Conservation (phyloP, 2,797 vertebrate species). For the Sebastes oblongus region DNA sequence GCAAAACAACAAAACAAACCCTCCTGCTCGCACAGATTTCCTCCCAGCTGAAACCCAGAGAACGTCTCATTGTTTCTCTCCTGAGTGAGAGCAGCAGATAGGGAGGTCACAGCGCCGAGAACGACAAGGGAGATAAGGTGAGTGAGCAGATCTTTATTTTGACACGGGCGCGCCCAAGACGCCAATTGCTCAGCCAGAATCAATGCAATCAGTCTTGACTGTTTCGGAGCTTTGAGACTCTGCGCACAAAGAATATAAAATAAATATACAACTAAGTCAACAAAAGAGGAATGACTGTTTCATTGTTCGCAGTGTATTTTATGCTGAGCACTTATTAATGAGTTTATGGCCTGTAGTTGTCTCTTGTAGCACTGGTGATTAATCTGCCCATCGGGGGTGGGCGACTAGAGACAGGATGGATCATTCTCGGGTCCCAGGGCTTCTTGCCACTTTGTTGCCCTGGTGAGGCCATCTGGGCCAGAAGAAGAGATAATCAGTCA, state of each 20-base stretch:
- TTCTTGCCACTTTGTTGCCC: constrained; percentile 43
- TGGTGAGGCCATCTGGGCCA: constrained; percentile 54
- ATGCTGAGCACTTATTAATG: constrained; percentile 46
- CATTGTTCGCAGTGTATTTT: constrained; percentile 26
- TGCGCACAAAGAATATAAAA: constrained; percentile 4
- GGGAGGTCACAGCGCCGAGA: constrained; percentile 33
- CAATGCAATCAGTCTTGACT: constrained; percentile 11
- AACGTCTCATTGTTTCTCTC: constrained; percentile 51
- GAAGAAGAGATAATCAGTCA: constrained; percentile 60
- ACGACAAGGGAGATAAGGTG: constrained; percentile 16
- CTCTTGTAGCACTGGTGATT: constrained; percentile 47
- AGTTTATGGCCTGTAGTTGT: constrained; percentile 45
- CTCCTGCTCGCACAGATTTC: constrained; percentile 50
- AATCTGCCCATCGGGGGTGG: constrained; percentile 47
- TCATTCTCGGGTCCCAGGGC: constrained; percentile 23
- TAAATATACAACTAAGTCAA: constrained; percentile 8
- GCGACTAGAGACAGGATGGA: constrained; percentile 32
- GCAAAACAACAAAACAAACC: constrained; percentile 46
- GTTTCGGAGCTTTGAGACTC: constrained; percentile 1
- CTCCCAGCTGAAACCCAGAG: constrained; percentile 52
- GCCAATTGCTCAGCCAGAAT: constrained; percentile 23
- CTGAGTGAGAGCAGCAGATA: constrained; percentile 46
- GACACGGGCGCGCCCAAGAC: constrained; percentile 30
- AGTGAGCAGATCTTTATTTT: constrained; percentile 42
- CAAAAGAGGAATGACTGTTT: constrained; percentile 8